A percentile compares a stretch with the other conserved stretches of the same genome.
phyloP scores from a whole-genome alignment of 1,140 invertebrate genomes.

The Steinernema khuongi region DNA sequence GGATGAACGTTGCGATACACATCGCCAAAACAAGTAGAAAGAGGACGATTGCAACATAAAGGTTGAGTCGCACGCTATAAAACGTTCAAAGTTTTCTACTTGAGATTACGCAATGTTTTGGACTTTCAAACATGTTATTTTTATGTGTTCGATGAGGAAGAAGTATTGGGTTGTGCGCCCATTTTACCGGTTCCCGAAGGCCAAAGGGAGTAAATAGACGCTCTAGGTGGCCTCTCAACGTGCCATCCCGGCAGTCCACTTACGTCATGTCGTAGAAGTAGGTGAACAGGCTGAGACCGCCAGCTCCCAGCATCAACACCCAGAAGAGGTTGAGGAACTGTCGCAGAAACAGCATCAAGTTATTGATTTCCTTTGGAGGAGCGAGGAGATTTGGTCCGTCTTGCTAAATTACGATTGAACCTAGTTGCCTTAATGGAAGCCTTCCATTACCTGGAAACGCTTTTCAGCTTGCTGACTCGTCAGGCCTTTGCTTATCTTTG shows the following conservation, averaged over 20 bases:
- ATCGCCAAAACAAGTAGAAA: constrained; percentile 45
- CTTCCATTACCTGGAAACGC: neutral
- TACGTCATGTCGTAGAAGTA: constrained; percentile 17
- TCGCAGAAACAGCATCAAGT: constrained; percentile 26
- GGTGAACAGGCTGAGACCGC: constrained; percentile 26
- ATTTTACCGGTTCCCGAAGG: no score
- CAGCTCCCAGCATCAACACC: constrained; percentile 34
- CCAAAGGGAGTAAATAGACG: neutral
- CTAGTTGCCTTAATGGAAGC: neutral
- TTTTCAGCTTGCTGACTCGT: neutral
- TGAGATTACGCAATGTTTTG: neutral
- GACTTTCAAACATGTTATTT: neutral
- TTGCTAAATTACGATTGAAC: constrained; percentile 20
- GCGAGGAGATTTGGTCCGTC: constrained; percentile 32
- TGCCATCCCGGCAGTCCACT: neutral
- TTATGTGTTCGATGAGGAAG: no score
- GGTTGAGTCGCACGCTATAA: neutral
- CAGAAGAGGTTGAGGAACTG: constrained; percentile 39
- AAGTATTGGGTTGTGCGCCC: no score
- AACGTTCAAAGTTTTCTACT: neutral
- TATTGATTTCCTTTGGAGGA: constrained; percentile 31
- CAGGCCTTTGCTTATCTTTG: neutral
- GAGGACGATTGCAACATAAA: constrained; percentile 38
- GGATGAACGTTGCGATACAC: constrained; percentile 42
- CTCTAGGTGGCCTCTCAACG: neutral